A percentile compares a stretch with the other conserved stretches of the same genome.
phyloP scores from a whole-genome alignment of 1,140 invertebrate genomes.

The Octopus sinensis region DNA sequence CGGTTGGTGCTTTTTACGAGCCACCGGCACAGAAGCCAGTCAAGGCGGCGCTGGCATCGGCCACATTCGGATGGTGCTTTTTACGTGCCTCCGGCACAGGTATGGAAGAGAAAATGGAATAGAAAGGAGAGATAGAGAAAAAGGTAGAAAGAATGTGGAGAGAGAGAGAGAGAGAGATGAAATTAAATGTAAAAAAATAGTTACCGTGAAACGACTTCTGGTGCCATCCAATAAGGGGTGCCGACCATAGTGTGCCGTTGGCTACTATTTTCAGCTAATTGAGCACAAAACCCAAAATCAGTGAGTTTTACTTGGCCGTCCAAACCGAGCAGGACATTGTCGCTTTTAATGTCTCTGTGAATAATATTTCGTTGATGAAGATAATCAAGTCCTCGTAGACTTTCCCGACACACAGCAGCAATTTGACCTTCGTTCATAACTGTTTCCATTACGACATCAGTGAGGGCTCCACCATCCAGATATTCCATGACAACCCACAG shows the following conservation, averaged over 20 bases:
- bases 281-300: slow-evolving; percentile 60
- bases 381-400: slow-evolving; percentile 90
- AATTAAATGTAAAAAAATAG: neutral
- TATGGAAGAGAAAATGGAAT: too few relatives aligned
- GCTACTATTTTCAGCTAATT: slow-evolving; percentile 48
- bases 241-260: slow-evolving; percentile 58
- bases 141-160: too few relatives aligned
- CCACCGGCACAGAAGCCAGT: too few relatives aligned
- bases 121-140: too few relatives aligned
- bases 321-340: slow-evolving; percentile 58
- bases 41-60: too few relatives aligned
- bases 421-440: slow-evolving; percentile 80
- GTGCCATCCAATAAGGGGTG: slow-evolving; percentile 59
- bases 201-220: slow-evolving; percentile 52
- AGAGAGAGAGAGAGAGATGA: neutral
- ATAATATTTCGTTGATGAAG: slow-evolving; percentile 96
- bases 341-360: slow-evolving; percentile 67
- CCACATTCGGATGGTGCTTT: too few relatives aligned
- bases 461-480: slow-evolving; percentile 62
- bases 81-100: too few relatives aligned
- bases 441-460: slow-evolving; percentile 63
- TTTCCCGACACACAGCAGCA: slow-evolving; percentile 91
- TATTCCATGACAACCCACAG: slow-evolving; percentile 65
- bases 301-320: slow-evolving; percentile 56
- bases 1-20: too few relatives aligned